Percentiles rank a stretch among this genome's conserved stretches.
Conservation (phyloP, 2,113 vertebrate species). For the Aphelocoma coerulescens region DNA sequence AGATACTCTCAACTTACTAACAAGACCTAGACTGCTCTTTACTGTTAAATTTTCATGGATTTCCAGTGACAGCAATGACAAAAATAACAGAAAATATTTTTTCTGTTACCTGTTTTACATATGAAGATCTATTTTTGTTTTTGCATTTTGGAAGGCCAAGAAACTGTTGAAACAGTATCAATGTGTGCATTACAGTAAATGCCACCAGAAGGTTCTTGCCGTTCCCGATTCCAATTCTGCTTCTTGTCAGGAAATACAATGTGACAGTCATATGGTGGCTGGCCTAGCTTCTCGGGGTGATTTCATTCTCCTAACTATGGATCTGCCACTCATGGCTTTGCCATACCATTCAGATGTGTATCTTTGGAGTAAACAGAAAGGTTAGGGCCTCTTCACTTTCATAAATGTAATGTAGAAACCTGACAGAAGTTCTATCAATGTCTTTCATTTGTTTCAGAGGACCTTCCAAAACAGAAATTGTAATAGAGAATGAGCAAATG, state of each 20-base stretch:
- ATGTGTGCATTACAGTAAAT: neutral
- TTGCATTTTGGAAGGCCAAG: neutral
- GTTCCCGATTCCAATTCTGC: neutral
- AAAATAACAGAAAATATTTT: neutral
- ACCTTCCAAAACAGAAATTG: conserved; percentile 70
- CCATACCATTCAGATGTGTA: neutral
- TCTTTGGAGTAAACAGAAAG: neutral
- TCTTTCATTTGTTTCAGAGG: conserved; percentile 71
- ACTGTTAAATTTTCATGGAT: neutral
- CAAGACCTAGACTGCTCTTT: neutral
- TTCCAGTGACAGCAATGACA: neutral
- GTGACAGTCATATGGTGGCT: neutral
- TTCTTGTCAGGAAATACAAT: neutral
- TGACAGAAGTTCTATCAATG: neutral
- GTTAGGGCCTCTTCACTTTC: neutral
- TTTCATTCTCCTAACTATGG: neutral
- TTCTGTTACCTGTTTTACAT: neutral
- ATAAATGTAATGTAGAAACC: neutral
- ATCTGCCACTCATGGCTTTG: neutral
- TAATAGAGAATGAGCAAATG: conserved; percentile 63
- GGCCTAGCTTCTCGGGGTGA: neutral
- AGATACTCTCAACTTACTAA: neutral
- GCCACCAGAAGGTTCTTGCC: neutral
- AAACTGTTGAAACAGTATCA: neutral
- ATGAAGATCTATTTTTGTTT: neutral